Conservation (phyloP, 2,888 invertebrate genomes). For the Atethmia centrago region DNA sequence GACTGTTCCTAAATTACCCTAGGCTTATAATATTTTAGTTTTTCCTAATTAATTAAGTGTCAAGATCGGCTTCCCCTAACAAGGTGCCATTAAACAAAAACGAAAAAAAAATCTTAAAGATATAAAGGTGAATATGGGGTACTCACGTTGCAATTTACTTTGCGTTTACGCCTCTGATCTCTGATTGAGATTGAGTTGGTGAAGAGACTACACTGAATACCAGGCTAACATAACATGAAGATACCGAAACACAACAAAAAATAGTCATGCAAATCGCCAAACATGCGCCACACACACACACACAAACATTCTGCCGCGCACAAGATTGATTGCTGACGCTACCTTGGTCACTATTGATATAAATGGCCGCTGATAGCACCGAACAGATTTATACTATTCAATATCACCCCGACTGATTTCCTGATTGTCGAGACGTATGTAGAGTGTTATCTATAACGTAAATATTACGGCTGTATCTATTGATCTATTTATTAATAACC, state of each 20-base stretch:
- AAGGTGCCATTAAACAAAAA: no score
- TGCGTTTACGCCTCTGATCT: no score
- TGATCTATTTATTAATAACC: no score
- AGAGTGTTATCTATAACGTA: not conserved
- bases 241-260: not conserved
- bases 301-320: constrained; percentile 12
- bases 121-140: no score
- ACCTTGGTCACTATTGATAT: constrained; percentile 58
- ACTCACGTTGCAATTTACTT: no score
- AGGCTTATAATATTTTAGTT: no score
- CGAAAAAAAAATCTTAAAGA: no score
- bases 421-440: constrained; percentile 8
- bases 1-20: no score
- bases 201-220: not conserved
- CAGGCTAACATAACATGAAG: not conserved
- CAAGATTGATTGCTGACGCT: constrained; percentile 49
- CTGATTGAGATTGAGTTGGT: no score
- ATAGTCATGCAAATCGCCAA: constrained; percentile 11
- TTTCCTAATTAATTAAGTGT: no score
- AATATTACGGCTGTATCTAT: not conserved
- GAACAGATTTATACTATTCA: constrained; percentile 35
- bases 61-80: no score
- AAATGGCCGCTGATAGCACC: constrained; percentile 46
- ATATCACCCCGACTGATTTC: constrained; percentile 31
- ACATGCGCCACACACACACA: constrained; percentile 4